phyloP scores from a whole-genome alignment of 2,113 vertebrate genomes.

The Xenopus tropicalis region DNA sequence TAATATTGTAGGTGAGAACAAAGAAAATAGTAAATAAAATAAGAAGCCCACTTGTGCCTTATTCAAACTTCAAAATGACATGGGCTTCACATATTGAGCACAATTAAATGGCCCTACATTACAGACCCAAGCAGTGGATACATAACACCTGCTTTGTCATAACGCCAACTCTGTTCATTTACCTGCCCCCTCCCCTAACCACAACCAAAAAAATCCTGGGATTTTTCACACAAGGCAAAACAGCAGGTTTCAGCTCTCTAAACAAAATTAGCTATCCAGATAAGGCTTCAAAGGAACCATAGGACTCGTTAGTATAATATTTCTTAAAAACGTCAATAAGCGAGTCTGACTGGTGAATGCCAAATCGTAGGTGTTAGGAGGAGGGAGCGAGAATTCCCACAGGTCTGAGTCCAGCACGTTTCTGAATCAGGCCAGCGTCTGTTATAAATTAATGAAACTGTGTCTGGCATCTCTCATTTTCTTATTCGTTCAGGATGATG shows the following conservation, averaged over 20 bases:
- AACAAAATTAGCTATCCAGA: slow-evolving; percentile 42
- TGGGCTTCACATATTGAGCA: too few species aligned
- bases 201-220: slow-evolving; percentile 15
- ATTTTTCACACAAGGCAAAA: slow-evolving; percentile 37
- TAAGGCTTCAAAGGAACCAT: slow-evolving; percentile 37
- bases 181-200: background rate
- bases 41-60: too few species aligned
- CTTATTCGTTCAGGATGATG: slow-evolving; percentile 42
- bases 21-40: too few species aligned
- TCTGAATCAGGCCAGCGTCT: slow-evolving; percentile 40
- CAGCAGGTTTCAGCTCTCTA: slow-evolving; percentile 32
- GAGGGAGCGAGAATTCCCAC: slow-evolving; percentile 38
- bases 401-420: slow-evolving; percentile 39
- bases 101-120: background rate
- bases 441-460: slow-evolving; percentile 43
- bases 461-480: slow-evolving; percentile 41
- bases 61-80: too few species aligned
- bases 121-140: background rate
- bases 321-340: slow-evolving; percentile 45
- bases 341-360: slow-evolving; percentile 43
- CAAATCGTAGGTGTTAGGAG: slow-evolving; percentile 40
- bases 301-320: slow-evolving; percentile 43
- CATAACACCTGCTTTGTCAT: slow-evolving; percentile 32
- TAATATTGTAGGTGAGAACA: too few species aligned
- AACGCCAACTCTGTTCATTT: slow-evolving; percentile 7